phyloP scores from a whole-genome alignment of 2,113 vertebrate genomes.

The Boleophthalmus pectinirostris region DNA sequence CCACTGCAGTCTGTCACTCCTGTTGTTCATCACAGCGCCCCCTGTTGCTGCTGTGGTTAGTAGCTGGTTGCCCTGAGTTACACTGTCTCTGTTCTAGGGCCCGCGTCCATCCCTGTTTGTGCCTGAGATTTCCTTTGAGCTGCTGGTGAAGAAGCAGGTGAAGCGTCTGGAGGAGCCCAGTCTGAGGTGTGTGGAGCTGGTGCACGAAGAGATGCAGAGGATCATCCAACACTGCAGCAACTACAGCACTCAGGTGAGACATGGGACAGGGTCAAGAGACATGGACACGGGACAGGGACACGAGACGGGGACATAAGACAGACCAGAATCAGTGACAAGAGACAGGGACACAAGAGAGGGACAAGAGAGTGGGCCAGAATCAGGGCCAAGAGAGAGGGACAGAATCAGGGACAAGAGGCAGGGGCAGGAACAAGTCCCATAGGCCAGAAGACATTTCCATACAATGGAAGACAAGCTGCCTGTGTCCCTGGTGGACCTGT shows the following conservation, averaged over 20 bases:
- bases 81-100: constrained; percentile 74
- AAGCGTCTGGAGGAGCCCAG: constrained; percentile 97
- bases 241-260: constrained; percentile 93
- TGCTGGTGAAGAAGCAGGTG: constrained; percentile 96
- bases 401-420: no score
- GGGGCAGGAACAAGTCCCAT: not conserved
- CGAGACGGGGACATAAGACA: no score
- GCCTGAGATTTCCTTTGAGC: constrained; percentile 95
- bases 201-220: constrained; percentile 98
- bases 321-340: no score
- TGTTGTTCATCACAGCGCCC: not conserved
- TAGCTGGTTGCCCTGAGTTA: not conserved
- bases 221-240: constrained; percentile 99
- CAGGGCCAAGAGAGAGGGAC: not conserved
- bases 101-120: constrained; percentile 96
- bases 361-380: no score
- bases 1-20: constrained; percentile 1
- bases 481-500: not conserved
- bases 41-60: not conserved
- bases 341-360: not conserved
- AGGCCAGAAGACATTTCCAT: not conserved
- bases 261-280: no score
- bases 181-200: constrained; percentile 94
- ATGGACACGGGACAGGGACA: not conserved
- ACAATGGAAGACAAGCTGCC: not conserved